A percentile compares a stretch with the other conserved stretches of the same genome.
Evolutionary conservation across 2,797 vertebrate genomes (phyloP).

Genomic region (Pipistrellus nathusii): DNA sequence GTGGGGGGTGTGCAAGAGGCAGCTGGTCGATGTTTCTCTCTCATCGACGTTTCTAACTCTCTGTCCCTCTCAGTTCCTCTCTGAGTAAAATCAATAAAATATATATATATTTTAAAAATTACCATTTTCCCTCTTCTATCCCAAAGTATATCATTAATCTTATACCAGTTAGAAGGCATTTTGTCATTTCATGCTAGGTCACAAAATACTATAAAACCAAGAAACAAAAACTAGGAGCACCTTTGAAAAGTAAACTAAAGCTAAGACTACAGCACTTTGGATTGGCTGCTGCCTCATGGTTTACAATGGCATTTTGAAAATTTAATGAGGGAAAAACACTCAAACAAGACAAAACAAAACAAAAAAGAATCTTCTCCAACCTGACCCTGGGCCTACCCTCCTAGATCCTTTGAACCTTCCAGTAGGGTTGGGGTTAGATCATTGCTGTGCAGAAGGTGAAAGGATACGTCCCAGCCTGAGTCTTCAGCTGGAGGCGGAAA

Average conservation of each 20-base stretch:
- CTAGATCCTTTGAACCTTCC: neutral
- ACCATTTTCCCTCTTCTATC: neutral
- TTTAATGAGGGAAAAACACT: neutral
- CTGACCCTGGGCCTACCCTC: neutral
- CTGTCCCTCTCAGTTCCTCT: no score
- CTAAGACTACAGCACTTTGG: neutral
- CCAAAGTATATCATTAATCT: neutral
- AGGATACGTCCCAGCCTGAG: constrained; percentile 99
- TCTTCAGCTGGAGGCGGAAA: constrained; percentile 94
- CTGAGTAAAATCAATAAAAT: no score
- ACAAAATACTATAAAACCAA: constrained; percentile 17
- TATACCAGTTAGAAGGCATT: neutral
- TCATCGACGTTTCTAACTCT: no score
- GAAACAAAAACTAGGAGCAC: constrained; percentile 5
- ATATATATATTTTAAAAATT: neutral
- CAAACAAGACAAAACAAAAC: neutral
- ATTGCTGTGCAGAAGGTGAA: neutral
- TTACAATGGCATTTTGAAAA: constrained; percentile 51
- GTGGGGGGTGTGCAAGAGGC: no score
- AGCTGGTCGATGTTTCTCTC: no score
- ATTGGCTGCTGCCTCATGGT: neutral
- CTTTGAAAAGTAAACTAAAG: no score
- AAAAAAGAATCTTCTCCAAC: neutral
- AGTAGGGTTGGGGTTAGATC: neutral
- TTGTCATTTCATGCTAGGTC: constrained; percentile 20